phyloP scores from a whole-genome alignment of 2,113 vertebrate species.

The Chroicocephalus ridibundus region DNA sequence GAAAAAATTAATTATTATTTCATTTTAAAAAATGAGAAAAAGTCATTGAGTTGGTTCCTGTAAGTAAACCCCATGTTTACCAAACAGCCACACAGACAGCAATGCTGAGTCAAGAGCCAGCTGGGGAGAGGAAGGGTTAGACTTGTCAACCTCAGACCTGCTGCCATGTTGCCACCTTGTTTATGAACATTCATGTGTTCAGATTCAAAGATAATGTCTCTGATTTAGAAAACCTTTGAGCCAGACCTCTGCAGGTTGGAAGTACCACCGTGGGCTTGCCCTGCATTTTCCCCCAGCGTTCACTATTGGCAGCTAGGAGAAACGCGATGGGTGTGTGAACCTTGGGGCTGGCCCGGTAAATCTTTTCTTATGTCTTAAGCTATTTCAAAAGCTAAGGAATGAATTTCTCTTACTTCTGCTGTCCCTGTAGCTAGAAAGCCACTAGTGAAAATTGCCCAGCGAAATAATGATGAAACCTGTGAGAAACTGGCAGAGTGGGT shows the following conservation, averaged over 20 bases:
- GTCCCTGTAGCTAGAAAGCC: background rate
- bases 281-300: background rate
- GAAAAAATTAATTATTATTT: background rate
- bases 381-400: background rate
- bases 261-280: background rate
- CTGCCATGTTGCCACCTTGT: rapidly evolving
- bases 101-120: background rate
- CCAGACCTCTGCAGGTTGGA: background rate
- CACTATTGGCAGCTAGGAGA: background rate
- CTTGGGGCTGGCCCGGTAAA: background rate
- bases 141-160: background rate
- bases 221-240: background rate
- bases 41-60: background rate
- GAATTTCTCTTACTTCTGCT: background rate
- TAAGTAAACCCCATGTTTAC: background rate
- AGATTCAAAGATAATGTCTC: background rate
- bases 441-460: background rate
- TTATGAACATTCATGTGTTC: background rate
- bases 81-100: background rate
- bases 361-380: background rate
- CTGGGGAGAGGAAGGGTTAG: background rate
- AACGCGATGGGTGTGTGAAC: background rate
- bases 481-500: background rate
- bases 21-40: background rate
- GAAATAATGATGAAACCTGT: background rate